phyloP scores from a whole-genome alignment of 2,797 vertebrate species.

The Peromyscus melanophrys region DNA sequence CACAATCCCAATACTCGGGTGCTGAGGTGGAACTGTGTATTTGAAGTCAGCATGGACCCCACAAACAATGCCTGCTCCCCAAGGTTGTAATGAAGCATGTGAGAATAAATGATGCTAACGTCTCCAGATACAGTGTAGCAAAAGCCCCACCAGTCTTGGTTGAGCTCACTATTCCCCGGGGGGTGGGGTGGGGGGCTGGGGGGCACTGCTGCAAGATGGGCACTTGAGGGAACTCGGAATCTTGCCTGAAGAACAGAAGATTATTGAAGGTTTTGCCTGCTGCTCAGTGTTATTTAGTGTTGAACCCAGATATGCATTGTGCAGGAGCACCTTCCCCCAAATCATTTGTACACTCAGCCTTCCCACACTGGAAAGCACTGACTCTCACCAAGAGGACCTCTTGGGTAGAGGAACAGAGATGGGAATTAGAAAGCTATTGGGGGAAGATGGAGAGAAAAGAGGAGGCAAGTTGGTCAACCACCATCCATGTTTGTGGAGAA shows the following conservation, averaged over 20 bases:
- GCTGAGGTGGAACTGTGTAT: background rate
- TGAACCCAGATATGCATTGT: no score
- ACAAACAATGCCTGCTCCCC: background rate
- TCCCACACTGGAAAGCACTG: background rate
- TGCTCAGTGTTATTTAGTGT: background rate
- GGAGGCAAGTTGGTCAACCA: no score
- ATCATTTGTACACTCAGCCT: background rate
- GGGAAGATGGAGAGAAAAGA: background rate
- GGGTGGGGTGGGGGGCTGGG: background rate
- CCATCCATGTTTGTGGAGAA: background rate
- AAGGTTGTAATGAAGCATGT: background rate
- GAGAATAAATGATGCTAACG: background rate
- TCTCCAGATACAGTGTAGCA: background rate
- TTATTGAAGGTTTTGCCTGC: background rate
- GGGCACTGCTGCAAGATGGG: background rate
- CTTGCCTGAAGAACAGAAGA: background rate
- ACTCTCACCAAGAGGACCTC: background rate
- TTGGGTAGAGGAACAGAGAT: background rate
- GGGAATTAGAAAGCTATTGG: background rate
- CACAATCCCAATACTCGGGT: background rate
- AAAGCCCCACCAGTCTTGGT: background rate
- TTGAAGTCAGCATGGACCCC: background rate
- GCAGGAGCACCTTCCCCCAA: accelerated
- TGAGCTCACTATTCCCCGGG: background rate
- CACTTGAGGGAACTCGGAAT: background rate